These are phyloP conservation scores for Drosophila leonis DNA, from an alignment of 2,888 invertebrate genomes.

Conservation along the genomic window DNA sequence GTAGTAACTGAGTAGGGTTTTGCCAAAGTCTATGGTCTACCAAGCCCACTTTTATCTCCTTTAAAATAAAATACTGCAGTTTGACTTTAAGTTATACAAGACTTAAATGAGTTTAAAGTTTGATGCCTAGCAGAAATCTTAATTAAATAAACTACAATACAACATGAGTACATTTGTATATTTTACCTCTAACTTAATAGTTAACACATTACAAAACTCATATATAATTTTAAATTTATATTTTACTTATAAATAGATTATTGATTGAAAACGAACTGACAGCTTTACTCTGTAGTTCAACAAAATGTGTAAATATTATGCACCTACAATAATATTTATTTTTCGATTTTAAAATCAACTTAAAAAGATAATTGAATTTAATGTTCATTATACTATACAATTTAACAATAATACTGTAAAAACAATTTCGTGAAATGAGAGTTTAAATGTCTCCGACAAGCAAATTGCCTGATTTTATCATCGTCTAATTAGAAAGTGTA, in stretches of 20 bases:
- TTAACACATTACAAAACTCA: background rate
- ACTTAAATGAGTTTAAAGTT: no score
- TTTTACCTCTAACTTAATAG: background rate
- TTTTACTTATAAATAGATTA: background rate
- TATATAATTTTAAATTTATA: background rate
- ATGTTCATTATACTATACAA: background rate
- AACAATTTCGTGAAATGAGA: conserved; percentile 3
- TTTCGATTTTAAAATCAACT: background rate
- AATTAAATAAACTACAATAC: background rate
- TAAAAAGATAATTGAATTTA: background rate
- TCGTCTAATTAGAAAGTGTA: conserved; percentile 3
- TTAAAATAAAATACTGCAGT: no score
- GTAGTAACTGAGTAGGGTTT: no score
- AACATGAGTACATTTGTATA: background rate
- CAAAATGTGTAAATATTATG: background rate
- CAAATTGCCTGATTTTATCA: conserved; percentile 2
- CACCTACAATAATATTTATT: background rate
- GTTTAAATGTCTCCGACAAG: background rate
- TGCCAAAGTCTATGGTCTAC: no score
- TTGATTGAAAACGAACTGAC: background rate
- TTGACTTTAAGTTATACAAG: no score
- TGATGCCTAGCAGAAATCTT: no score
- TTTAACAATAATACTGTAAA: background rate
- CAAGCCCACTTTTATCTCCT: no score
- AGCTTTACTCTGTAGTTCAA: background rate